phyloP scores from a whole-genome alignment of 35 echinoderm and acorn worm genomes.

The Apostichopus japonicus region DNA sequence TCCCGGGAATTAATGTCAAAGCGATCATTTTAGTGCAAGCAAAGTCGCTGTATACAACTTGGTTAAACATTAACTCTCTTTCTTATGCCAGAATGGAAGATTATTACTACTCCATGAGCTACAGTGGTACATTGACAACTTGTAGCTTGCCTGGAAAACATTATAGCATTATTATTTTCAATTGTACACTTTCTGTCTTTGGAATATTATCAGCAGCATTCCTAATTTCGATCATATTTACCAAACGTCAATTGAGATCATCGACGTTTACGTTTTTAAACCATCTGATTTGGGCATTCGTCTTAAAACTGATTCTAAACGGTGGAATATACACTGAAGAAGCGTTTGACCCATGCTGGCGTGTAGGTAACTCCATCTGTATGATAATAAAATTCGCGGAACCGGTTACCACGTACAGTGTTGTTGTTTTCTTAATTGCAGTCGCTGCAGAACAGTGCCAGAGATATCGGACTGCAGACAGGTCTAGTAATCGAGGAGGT shows the following conservation, averaged over 20 bases:
- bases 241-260: constrained; percentile 20
- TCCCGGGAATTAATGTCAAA: too few species aligned
- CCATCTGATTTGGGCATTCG: not conserved
- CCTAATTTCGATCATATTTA: not conserved
- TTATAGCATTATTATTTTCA: constrained; percentile 18
- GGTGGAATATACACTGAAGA: constrained; percentile 41
- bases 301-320: constrained; percentile 7
- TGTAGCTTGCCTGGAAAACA: not conserved
- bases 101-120: too few species aligned
- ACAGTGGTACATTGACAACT: too few species aligned
- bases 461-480: not conserved
- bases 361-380: not conserved
- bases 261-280: not conserved
- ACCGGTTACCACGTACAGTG: constrained; percentile 15
- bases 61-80: too few species aligned
- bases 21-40: too few species aligned
- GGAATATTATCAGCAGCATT: not conserved
- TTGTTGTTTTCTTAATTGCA: constrained; percentile 26
- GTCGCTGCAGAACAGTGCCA: constrained; percentile 10
- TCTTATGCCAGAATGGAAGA: too few species aligned
- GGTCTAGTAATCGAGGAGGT: not conserved
- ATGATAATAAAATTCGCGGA: constrained; percentile 21
- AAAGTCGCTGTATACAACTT: too few species aligned
- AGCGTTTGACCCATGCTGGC: constrained; percentile 47
- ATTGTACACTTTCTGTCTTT: constrained; percentile 5